phyloP scores from a whole-genome alignment of 2,888 invertebrate species.

The Venustoraphidia nigricollis region DNA sequence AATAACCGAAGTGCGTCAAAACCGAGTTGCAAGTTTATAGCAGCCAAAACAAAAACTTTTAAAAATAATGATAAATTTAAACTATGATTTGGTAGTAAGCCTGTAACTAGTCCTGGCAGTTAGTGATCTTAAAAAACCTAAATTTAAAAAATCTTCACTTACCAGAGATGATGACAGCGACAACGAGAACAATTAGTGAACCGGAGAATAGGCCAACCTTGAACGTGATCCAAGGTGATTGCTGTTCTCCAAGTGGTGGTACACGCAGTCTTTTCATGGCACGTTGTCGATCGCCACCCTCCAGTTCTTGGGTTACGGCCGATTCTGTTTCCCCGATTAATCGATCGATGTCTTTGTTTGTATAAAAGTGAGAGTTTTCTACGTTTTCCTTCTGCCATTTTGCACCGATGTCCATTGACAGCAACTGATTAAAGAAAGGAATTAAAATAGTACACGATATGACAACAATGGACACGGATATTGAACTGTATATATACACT shows the following conservation, averaged over 20 bases:
- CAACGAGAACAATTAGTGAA: slow-evolving; percentile 74
- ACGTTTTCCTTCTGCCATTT: slow-evolving; percentile 88
- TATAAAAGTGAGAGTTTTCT: slow-evolving; percentile 87
- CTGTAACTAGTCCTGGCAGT: no score
- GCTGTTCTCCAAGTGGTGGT: slow-evolving; percentile 92
- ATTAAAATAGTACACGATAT: background rate
- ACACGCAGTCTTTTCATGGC: slow-evolving; percentile 97
- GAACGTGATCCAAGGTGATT: slow-evolving; percentile 92
- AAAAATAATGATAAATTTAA: no score
- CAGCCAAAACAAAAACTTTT: no score
- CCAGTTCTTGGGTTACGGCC: slow-evolving; percentile 69
- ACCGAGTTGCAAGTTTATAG: no score
- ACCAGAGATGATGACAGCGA: slow-evolving; percentile 81
- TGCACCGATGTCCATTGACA: slow-evolving; percentile 70
- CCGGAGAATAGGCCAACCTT: slow-evolving; percentile 94
- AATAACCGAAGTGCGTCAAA: no score
- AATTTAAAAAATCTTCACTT: slow-evolving; percentile 18
- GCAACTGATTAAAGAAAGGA: slow-evolving; percentile 37
- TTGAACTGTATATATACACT: no score
- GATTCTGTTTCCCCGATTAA: slow-evolving; percentile 90
- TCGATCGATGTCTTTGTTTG: slow-evolving; percentile 92
- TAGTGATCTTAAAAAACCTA: no score
- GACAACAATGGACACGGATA: no score
- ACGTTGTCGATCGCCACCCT: slow-evolving; percentile 86
- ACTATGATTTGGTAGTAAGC: no score